These are phyloP conservation scores for Gambusia affinis DNA, from an alignment of 2,113 vertebrate species.

Conservation along the genomic window DNA sequence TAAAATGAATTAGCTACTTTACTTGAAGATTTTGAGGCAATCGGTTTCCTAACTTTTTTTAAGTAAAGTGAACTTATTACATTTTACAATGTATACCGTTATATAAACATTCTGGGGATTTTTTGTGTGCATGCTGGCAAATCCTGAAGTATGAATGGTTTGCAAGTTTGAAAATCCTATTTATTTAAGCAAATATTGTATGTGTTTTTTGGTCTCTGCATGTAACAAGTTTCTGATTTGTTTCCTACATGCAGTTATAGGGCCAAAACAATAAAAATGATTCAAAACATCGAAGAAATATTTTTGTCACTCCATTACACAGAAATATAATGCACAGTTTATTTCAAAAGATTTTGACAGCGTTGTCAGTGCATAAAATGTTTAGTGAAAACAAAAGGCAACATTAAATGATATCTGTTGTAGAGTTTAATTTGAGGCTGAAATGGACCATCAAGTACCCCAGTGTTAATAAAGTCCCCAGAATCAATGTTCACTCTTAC, in stretches of 20 bases:
- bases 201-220: not conserved
- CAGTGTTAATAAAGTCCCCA: slow-evolving; percentile 34
- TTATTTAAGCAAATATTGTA: not conserved
- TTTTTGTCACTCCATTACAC: not conserved
- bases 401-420: slow-evolving; percentile 40
- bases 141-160: not conserved
- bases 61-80: no score
- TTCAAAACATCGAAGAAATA: not conserved
- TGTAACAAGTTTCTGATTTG: not conserved
- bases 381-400: slow-evolving; percentile 33
- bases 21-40: no score
- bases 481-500: slow-evolving; percentile 23
- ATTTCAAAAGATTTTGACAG: slow-evolving; percentile 18
- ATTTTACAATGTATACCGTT: no score
- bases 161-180: not conserved
- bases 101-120: not conserved
- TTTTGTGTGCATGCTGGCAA: not conserved
- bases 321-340: slow-evolving; percentile 8
- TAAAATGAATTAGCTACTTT: no score
- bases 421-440: slow-evolving; percentile 55
- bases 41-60: no score
- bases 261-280: not conserved
- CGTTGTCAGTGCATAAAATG: slow-evolving; percentile 18
- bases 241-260: not conserved
- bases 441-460: slow-evolving; percentile 61